These are phyloP conservation scores for Meloidogyne floridensis DNA, from an alignment of 1,140 invertebrate genomes.

Conservation along the genomic window DNA sequence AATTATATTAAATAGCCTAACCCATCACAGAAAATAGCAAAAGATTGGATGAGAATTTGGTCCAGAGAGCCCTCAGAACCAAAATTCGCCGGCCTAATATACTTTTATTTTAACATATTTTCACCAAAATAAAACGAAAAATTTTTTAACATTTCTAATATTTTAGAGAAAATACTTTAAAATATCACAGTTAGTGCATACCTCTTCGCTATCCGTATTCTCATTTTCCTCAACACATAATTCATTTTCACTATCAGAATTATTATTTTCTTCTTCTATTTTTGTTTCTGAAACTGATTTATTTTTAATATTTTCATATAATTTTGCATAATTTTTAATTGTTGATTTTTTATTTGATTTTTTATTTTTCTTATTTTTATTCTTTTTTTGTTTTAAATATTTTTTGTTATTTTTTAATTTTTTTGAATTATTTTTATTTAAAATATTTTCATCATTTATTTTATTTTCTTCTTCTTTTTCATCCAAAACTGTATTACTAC, in stretches of 20 bases:
- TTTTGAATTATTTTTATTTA: not conserved
- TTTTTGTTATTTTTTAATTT: slow-evolving; percentile 2
- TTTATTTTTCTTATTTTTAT: not conserved
- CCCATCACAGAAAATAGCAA: too few relatives aligned
- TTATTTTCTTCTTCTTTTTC: not conserved
- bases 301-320: not conserved
- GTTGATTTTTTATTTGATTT: slow-evolving; percentile 9
- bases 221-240: not conserved
- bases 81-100: too few relatives aligned
- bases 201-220: not conserved
- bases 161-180: too few relatives aligned
- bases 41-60: too few relatives aligned
- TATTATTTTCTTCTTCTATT: not conserved
- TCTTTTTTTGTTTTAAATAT: not conserved
- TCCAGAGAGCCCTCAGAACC: too few relatives aligned
- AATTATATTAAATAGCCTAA: not conserved
- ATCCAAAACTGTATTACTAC: not conserved
- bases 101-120: too few relatives aligned
- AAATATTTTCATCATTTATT: not conserved
- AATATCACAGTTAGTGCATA: not conserved
- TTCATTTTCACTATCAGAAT: not conserved
- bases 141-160: too few relatives aligned
- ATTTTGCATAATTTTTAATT: not conserved
- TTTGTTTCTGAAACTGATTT: not conserved
- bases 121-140: too few relatives aligned